Base-by-base conservation (phyloP, 2,888 invertebrate species). In the Ophion obscuratus region DNA sequence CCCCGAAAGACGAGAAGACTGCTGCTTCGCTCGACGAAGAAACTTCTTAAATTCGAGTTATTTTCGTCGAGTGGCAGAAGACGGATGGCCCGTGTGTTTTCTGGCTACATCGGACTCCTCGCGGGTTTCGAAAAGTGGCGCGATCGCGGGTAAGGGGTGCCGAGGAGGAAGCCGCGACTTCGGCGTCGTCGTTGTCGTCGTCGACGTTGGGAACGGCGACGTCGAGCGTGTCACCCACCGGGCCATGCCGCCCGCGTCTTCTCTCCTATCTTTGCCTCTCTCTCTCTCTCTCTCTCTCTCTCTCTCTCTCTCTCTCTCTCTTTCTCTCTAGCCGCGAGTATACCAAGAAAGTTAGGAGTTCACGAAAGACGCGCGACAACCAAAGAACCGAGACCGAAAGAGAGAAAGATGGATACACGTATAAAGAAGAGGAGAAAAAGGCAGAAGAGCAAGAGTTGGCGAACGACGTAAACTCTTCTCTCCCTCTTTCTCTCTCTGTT, bases 11-110 rank as follows among this genome's bases (percentile, higher is more conserved):
- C 75, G 75, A 71, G 66, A 20, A 71, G 70, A 83, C 74, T 83
- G 73, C 84, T 64, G 64, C 76, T 83, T 70, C 89, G 90, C 80
- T 64, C 86, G 86, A 75, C 84, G 86, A 84, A 84, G 86, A 87
- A 92, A 92, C 92, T 92, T 92, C 91, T 93, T 92, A 92, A 93
- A 92, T 92, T 92, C 91, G 91, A 91, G 93, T 92, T 93, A 93
- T 93, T 93, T 93, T 92, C 90, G 92, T 92, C 90, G 89, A 89
- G 90, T 90, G 89, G 87, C 89, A 88, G 88, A 92, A 93, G 93
- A 93, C 90, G 92, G 89, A 93, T 93, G 91, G 90, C 64, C 89
- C 92, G 91, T 90, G 90, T 91, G 90, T 89, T 88, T 90, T 90
- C 89, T 88, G 88, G 87, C 87, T 90, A 89, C 89, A 89, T 90